phyloP scores from a whole-genome alignment of 2,888 invertebrate genomes.

The Coelopa pilipes region DNA sequence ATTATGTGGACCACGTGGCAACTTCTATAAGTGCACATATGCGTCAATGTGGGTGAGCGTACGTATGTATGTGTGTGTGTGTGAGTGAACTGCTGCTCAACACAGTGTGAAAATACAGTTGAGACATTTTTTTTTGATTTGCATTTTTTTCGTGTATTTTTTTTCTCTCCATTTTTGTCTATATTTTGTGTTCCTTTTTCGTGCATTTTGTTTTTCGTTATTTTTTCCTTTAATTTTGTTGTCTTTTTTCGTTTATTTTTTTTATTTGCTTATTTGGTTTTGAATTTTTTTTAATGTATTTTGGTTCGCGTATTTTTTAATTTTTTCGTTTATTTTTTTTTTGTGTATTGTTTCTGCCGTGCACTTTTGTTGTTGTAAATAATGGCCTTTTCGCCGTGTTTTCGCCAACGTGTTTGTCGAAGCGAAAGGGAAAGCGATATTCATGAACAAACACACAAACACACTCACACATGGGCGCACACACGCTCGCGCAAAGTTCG shows the following conservation, averaged over 20 bases:
- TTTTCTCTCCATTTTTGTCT: no score
- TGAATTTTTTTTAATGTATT: no score
- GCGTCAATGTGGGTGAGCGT: no score
- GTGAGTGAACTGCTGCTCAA: not conserved
- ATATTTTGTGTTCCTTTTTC: no score
- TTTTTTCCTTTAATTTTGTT: conserved; percentile 1
- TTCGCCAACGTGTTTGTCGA: conserved; percentile 10
- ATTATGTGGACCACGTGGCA: conserved; percentile 24
- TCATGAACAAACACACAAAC: conserved; percentile 1
- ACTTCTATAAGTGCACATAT: conserved; percentile 15
- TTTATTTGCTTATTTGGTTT: no score
- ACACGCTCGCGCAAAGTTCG: conserved; percentile 3
- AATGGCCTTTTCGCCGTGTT: conserved; percentile 15
- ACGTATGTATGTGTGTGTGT: not conserved
- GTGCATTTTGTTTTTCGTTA: not conserved
- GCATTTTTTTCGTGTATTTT: not conserved
- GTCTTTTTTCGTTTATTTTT: no score
- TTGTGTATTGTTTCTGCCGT: not conserved
- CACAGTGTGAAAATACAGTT: conserved; percentile 21
- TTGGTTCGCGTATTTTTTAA: conserved; percentile 1
- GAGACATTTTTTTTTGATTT: not conserved
- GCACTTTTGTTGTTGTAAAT: not conserved
- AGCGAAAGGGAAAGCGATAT: conserved; percentile 31
- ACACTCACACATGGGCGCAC: not conserved
- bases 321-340: no score